Evolutionary conservation across 1,140 invertebrate species (phyloP), one percentile per base, ranked within the genome.

Genomic region (Ylistrum balloti): DNA sequence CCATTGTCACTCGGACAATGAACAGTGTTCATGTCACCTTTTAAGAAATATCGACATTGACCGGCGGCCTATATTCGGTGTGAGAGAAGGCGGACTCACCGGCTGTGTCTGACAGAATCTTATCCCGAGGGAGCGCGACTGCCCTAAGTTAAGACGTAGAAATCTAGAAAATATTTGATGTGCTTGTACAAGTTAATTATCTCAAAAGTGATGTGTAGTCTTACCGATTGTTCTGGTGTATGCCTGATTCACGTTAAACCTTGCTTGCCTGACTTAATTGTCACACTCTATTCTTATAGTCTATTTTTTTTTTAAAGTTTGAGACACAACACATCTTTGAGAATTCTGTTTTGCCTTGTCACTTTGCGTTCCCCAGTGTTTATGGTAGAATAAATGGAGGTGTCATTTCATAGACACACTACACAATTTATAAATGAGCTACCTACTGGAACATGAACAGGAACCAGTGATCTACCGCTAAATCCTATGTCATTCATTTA

Each of bases 131-230:
- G 56, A 74, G 56, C 1, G 22, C 28, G 2, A 74, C 22, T 74
- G 3, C n/a, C 56, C n/a, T 74, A 74, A n/a, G 15, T 74, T 28
- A 74, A 74, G 22, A 74, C n/a, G 56, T 22, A n/a, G 56, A 28
- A 74, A 74, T 74, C 56, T 28, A 28, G 5, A 74, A 17, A 74
- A n/a, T 28, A 74, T 17, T 74, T 28, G 1, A 28, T 74, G 22
- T 74, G n/a, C 22, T 74, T 74, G 56, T 74, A 74, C 56, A 74
- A 74, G 56, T 74, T 28, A 74, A 74, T 74, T 74, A 74, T 28
- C 56, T 28, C 56, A 28, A 74, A 28, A n/a, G 56, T 74, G 56
- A 74, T 11, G 56, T 74, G 56, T 11, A n/a, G 11, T 28, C 56
- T 28, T 74, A 9, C 3, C 3, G 11, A 0, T 5, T n/a, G 5